Conservation (phyloP, 2,797 vertebrate species). For the Phataginus tricuspis region DNA sequence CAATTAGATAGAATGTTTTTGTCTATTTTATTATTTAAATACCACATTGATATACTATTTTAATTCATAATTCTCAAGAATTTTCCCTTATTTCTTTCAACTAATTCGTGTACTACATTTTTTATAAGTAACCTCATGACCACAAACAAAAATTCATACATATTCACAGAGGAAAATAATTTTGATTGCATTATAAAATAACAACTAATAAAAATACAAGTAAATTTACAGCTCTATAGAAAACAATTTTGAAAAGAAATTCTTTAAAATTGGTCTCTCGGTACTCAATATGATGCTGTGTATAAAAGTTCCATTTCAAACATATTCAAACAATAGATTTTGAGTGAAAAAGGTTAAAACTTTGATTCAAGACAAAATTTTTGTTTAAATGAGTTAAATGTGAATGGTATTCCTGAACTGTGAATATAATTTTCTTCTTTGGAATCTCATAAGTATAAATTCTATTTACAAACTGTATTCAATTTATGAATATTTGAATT, state of each 20-base stretch:
- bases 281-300: background rate
- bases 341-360: background rate
- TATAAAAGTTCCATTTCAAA: background rate
- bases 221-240: background rate
- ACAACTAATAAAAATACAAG: background rate
- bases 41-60: background rate
- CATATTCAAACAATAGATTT: background rate
- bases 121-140: background rate
- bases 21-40: background rate
- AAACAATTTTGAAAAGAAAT: background rate
- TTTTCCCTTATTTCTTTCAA: conserved; percentile 74
- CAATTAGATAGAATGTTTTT: background rate
- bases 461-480: background rate
- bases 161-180: background rate
- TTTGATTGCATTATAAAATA: background rate
- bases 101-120: background rate
- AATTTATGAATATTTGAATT: background rate
- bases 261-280: background rate
- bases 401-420: background rate
- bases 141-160: background rate
- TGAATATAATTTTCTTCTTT: background rate
- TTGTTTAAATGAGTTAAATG: background rate
- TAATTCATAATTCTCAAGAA: background rate
- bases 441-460: background rate
- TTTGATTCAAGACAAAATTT: background rate